Base-by-base conservation (phyloP, 1,140 invertebrate genomes). In the Zophobas morio region DNA sequence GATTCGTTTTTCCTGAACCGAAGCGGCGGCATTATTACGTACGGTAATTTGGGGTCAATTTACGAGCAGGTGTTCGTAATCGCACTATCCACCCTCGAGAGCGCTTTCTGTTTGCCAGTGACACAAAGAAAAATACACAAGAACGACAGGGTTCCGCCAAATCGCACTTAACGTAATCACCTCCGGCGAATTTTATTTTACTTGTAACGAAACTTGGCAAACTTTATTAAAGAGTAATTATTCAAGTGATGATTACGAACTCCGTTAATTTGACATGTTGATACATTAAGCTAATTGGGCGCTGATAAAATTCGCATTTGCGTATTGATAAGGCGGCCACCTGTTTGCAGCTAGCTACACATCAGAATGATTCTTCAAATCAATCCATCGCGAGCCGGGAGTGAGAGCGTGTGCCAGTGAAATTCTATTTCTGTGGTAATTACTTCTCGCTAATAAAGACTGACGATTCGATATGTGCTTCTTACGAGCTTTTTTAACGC, bases 251-350 rank as follows among this genome's bases (percentile, higher is more conserved):
- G n/a, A 51, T 66, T 66, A 66, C n/a, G 37, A 39, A 42, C 37
- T 66, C n/a, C 6, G 8, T 40, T 66, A 66, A 66, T 66, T 42
- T 42, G 39, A 42, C 60, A 46, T n/a, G 8, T 42, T 66, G 39
- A 66, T 66, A 66, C 60, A 66, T 66, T 66, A 66, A n/a, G 32
- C 36, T 66, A 66, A 66, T 72, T 72, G 35, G 46, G 49, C 56
- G 54, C 8, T 73, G 71, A 73, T 73, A 73, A 73, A 73, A 73
- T 73, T 73, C 71, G 54, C 71, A 73, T 73, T 54, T 73, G 54
- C 71, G 49, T 73, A 73, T 54, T 73, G 71, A 73, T 73, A 73
- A 73, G 47, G 35, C 39, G 71, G 40, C 42, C 71, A 73, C 71
- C 71, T 73, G 71, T 73, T 73, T 40, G 49, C 49, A 40, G 49